A percentile compares a stretch with the other conserved stretches of the same genome.
phyloP scores from a whole-genome alignment of 2,888 invertebrate genomes.

The Margaritifera margaritifera region DNA sequence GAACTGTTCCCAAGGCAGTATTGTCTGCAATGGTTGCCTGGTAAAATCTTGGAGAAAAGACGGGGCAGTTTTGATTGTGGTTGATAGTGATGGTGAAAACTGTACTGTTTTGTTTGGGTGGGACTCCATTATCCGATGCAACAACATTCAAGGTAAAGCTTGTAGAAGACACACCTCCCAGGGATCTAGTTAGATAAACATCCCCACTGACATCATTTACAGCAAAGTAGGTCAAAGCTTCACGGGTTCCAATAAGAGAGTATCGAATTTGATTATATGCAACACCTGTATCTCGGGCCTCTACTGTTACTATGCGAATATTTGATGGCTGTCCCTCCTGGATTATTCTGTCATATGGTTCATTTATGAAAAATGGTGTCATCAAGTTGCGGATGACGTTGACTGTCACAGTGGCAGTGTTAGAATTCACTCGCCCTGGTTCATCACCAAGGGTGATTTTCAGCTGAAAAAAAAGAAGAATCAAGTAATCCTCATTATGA shows the following conservation, averaged over 20 bases:
- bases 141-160: constrained; percentile 39
- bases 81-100: constrained; percentile 44
- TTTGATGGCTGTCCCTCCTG: constrained; percentile 22
- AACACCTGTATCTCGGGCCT: constrained; percentile 34
- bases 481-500: neutral
- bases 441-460: constrained; percentile 38
- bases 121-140: constrained; percentile 56
- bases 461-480: constrained; percentile 32
- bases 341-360: constrained; percentile 26
- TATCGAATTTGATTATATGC: constrained; percentile 54
- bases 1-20: constrained; percentile 34
- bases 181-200: constrained; percentile 31
- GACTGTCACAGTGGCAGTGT: constrained; percentile 48
- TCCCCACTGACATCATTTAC: constrained; percentile 48
- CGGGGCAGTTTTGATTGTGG: constrained; percentile 44
- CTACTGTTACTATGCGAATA: constrained; percentile 37
- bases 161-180: constrained; percentile 17
- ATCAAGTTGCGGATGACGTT: constrained; percentile 49
- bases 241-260: constrained; percentile 59
- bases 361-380: constrained; percentile 48
- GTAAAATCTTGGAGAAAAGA: constrained; percentile 30
- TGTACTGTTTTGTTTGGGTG: constrained; percentile 46
- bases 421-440: constrained; percentile 39
- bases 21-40: constrained; percentile 35
- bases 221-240: constrained; percentile 60